Evolutionary conservation across 2,888 invertebrate genomes (phyloP), one percentile per base, ranked within the genome.

Genomic region (Deilephila elpenor): DNA sequence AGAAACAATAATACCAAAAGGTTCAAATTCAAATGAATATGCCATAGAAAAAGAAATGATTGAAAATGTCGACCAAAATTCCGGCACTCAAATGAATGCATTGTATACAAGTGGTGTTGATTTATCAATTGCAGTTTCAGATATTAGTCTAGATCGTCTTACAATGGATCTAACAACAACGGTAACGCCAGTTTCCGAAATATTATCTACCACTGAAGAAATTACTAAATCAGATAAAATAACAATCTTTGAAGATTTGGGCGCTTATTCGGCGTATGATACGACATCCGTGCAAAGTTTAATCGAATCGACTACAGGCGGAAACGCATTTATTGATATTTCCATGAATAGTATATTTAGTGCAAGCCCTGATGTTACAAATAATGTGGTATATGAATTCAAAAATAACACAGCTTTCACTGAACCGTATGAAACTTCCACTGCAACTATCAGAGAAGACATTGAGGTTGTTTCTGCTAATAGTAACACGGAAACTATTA

Each of bases 151-250:
- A 67, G 51, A 67, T 25, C 6, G 20, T 19, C 11, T 51, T 0
- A 29, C 17, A 25, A 20, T 44, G 25, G 25, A 67, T 51, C 20
- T 25, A 25, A 14, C 17, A 3, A 25, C 25, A 25, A 20, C 44
- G 25, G 44, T 25, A 67, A 6, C 1, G 25, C 5, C 67, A 51
- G 20, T 25, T 29, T 17, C 25, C 4, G 25, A 67, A 20, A 44
- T 20, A 67, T 44, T 20, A 14, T 44, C 44, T 44, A 37, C 37
- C 20, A 44, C 44, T 20, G 51, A 67, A 17, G 14, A 25, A 67
- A 14, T 25, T 51, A 67, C 67, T 17, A 44, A 67, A 67, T 25
- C 44, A 67, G 67, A 51, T 51, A 44, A 67, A 67, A 29, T 25
- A 51, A 25, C 20, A 67, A 25, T 17, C 3, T 20, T 20, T 37